Evolutionary conservation across 2,113 vertebrate species (phyloP), one percentile per base, ranked within the genome.

Genomic region (Ceyx melanurus): DNA sequence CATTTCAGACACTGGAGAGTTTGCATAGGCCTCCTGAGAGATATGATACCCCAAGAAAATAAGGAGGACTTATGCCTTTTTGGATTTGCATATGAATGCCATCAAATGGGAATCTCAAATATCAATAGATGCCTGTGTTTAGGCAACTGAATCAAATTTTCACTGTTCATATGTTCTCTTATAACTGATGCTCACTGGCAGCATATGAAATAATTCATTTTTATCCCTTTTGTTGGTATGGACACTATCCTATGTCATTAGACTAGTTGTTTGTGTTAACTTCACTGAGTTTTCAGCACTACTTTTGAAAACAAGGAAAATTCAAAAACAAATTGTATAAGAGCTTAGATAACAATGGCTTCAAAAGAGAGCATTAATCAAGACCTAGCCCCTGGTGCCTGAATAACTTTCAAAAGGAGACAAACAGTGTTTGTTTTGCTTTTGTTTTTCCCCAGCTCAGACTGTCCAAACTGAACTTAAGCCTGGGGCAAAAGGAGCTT

Each of bases 321-420:
- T 84, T 94, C 68, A 78, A 92, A 86, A 92, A 84, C 71, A 93
- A 94, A 96, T 88, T 84, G 88, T 89, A 62, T 88, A 93, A 94
- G 82, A 93, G 64, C 37, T 88, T 89, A 93, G 88, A 94, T 94
- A 94, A 95, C 88, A 96, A 94, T 90, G 62, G 45, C 73, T 95
- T 85, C 88, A 92, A 94, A 94, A 91, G 83, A 83, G 42, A 90
- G 31, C 61, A 90, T 92, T 94, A 83, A 77, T 92, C 92, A 94
- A 88, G 88, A 86, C 78, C 80, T 89, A 72, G 60, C 70, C 70
- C 58, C 57, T 96, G 73, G 82, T 94, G 87, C 72, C 80, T 85
- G 80, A 92, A 88, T 88, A 94, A 93, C 77, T 85, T 93, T 92
- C 82, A 89, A 88, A 91, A 82, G 62, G 71, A 95, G 81, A 95